Conservation (phyloP, 2,888 invertebrate genomes). For the Cephus nigrinus region DNA sequence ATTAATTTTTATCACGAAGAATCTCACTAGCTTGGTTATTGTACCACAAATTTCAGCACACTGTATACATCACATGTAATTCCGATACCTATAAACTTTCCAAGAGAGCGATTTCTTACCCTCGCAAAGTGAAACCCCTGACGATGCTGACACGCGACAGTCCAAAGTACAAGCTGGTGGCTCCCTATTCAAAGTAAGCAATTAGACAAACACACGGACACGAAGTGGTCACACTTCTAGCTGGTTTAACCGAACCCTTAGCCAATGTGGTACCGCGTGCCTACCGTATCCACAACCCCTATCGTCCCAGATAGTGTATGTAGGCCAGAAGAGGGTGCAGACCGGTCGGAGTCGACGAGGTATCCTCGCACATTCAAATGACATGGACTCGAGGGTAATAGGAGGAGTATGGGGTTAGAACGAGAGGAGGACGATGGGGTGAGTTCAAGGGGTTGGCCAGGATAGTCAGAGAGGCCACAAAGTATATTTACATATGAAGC, state of each 20-base stretch:
- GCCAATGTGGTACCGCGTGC: neutral
- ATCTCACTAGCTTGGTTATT: neutral
- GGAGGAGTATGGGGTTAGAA: neutral
- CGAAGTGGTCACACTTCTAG: conserved; percentile 46
- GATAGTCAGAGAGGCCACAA: conserved; percentile 39
- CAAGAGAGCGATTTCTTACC: conserved; percentile 1
- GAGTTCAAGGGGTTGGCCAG: conserved; percentile 24
- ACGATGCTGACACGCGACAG: neutral
- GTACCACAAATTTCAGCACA: neutral
- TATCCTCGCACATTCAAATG: conserved; percentile 9
- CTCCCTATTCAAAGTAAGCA: conserved; percentile 23
- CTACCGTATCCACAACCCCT: neutral
- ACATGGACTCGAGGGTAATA: neutral
- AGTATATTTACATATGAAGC: conserved; percentile 58
- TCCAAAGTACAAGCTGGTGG: neutral
- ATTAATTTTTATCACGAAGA: neutral
- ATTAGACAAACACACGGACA: conserved; percentile 36
- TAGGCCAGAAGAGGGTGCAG: neutral
- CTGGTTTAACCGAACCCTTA: conserved; percentile 49
- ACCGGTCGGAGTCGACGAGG: neutral
- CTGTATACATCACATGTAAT: neutral
- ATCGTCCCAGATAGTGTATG: neutral
- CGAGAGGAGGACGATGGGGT: neutral
- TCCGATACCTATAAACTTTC: neutral
- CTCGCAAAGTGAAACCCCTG: neutral